Evolutionary conservation across 2,113 vertebrate genomes (phyloP), one percentile per base, ranked within the genome.

Genomic region (Leuciscus idus): DNA sequence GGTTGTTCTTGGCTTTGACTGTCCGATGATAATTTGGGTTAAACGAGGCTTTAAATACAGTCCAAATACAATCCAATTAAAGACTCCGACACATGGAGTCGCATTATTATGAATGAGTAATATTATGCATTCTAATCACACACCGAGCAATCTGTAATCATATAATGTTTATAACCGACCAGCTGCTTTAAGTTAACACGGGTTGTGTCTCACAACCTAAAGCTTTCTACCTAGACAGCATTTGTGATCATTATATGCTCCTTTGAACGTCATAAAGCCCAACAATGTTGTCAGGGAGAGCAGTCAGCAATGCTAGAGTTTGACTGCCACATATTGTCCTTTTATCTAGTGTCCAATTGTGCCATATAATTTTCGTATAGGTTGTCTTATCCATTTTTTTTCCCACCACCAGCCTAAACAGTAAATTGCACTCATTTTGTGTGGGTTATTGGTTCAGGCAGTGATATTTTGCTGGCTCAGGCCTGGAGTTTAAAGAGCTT

Each of bases 151-250:
- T 62, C 6, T 19, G 36, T 66, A 11, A 48, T 66, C 13, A 48
- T 28, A 1, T 64, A 81, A 48, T 36, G 80, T 68, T 33, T 33
- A 23, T 52, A 66, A 52, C 64, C 62, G 46, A 81, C 13, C 57
- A 46, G 78, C 78, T 81, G 78, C 28, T 62, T 62, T 10, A 61
- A 43, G 61, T 23, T 64, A 81, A 33, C 75, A 64, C 57, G 17
- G 21, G 36, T 9, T 61, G 33, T 39, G 55, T 59, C 33, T 43
- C 11, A 74, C 72, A 74, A 26, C n/a, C 23, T 3, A 28, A 11
- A 48, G 11, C 5, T 74, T 39, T 5, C 8, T 59, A 59, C 0
- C 21, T 59, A 12, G 2, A 80, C 55, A 26, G 21, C 55, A 15
- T 80, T 61, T 79, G n/a, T 8, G 33, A 61, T n/a, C 23, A 74